phyloP scores from a whole-genome alignment of 2,113 vertebrate genomes.

The Ornithorhynchus anatinus region DNA sequence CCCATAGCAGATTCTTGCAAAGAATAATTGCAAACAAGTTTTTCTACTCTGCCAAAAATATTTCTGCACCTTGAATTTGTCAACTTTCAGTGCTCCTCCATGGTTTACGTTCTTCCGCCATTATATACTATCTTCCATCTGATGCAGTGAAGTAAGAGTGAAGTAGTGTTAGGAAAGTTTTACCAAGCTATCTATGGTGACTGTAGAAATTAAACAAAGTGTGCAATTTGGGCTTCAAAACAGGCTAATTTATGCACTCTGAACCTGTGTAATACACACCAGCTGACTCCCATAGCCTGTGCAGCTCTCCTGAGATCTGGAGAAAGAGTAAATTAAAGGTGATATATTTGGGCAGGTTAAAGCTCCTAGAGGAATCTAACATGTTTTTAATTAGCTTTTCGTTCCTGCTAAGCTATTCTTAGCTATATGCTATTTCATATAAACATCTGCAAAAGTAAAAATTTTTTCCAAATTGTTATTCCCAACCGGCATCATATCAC shows the following conservation, averaged over 20 bases:
- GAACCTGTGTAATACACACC: not conserved
- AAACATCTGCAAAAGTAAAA: not conserved
- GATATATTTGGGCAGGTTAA: not conserved
- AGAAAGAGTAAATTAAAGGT: conserved; percentile 4
- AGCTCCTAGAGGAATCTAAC: conserved; percentile 11
- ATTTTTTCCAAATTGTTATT: not conserved
- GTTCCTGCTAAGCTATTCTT: conserved; percentile 14
- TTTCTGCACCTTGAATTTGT: conserved; percentile 11
- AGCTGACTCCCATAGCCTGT: not conserved
- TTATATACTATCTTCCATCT: not conserved
- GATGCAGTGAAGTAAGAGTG: not conserved
- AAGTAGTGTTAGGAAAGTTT: conserved; percentile 12
- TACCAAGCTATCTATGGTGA: not conserved
- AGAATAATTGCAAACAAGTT: conserved; percentile 18
- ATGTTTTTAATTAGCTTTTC: not conserved
- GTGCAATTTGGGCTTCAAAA: conserved; percentile 13
- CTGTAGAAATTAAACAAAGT: conserved; percentile 24
- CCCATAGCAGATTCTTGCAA: conserved; percentile 26
- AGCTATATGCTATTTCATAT: not conserved
- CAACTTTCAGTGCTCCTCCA: not conserved
- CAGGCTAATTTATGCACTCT: not conserved
- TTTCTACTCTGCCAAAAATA: conserved; percentile 32
- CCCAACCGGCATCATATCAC: not conserved
- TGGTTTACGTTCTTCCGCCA: not conserved
- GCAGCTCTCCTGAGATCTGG: not conserved